Conservation (phyloP, 1,140 invertebrate species). For the Drosophila arawakana region DNA sequence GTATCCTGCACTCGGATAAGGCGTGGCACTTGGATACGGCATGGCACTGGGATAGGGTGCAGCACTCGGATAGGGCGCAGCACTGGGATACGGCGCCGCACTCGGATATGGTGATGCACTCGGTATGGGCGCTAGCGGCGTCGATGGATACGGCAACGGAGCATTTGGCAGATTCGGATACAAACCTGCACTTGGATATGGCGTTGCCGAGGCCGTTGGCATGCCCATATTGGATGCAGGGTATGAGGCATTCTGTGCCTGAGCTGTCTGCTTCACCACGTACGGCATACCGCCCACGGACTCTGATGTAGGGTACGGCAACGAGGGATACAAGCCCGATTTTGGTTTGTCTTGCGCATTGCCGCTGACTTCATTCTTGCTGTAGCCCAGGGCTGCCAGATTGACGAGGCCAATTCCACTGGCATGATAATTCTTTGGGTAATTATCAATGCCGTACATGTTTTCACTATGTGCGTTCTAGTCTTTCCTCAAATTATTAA, state of each 20-base stretch:
- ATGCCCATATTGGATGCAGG: conserved; percentile 43
- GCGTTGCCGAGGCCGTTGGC: conserved; percentile 52
- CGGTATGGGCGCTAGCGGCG: conserved; percentile 31
- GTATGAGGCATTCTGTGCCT: conserved; percentile 54
- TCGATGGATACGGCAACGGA: conserved; percentile 43
- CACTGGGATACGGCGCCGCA: conserved; percentile 28
- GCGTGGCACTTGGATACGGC: conserved; percentile 30
- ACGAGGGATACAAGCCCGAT: conserved; percentile 72
- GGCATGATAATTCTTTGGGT: conserved; percentile 82
- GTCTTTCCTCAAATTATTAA: conserved; percentile 19
- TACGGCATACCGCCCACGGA: conserved; percentile 65
- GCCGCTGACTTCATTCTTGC: conserved; percentile 70
- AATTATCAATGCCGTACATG: conserved; percentile 79
- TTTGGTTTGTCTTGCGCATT: conserved; percentile 45
- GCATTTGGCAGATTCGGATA: conserved; percentile 40
- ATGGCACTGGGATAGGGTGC: conserved; percentile 36
- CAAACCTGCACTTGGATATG: conserved; percentile 45
- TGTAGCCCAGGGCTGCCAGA: conserved; percentile 78
- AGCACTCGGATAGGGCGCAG: conserved; percentile 15
- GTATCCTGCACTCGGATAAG: conserved; percentile 53
- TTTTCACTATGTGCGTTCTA: conserved; percentile 28
- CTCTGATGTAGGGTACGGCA: conserved; percentile 73
- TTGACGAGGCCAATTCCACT: conserved; percentile 81
- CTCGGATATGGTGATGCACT: conserved; percentile 31
- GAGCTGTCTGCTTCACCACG: conserved; percentile 66